A percentile compares a stretch with the other conserved stretches of the same genome.
These are phyloP conservation scores for Malurus melanocephalus DNA, from an alignment of 2,113 vertebrate genomes.

Conservation along the genomic window DNA sequence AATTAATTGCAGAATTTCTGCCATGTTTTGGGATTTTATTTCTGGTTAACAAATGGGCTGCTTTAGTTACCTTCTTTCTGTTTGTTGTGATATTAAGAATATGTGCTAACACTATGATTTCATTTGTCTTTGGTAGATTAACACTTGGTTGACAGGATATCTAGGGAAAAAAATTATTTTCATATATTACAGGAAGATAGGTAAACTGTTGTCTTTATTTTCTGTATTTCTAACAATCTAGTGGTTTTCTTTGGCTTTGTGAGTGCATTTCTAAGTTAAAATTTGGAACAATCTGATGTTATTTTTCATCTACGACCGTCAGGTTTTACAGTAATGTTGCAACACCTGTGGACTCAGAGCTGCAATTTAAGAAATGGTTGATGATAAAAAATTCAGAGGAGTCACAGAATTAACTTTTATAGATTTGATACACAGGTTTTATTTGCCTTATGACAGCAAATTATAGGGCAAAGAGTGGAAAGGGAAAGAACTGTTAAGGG, in stretches of 20 bases:
- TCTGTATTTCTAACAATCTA: neutral
- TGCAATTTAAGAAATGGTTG: neutral
- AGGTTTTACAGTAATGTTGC: neutral
- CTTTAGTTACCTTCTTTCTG: neutral
- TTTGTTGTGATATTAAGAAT: neutral
- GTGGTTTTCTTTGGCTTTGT: neutral
- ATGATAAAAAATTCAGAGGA: neutral
- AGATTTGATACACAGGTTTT: neutral
- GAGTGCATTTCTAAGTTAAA: neutral
- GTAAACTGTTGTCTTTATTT: neutral
- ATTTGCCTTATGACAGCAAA: neutral
- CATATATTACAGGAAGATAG: neutral
- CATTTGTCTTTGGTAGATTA: neutral
- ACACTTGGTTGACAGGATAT: neutral
- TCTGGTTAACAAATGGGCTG: neutral
- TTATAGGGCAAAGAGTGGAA: neutral
- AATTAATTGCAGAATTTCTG: neutral
- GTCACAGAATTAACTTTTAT: neutral
- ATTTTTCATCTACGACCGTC: neutral
- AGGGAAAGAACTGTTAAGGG: neutral
- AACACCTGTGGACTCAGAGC: neutral
- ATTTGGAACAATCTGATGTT: neutral
- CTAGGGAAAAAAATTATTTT: neutral
- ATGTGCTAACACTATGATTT: neutral
- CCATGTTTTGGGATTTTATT: neutral